Percentiles rank a stretch among this genome's conserved stretches.
Conservation (phyloP, 2,113 vertebrate genomes). For the Rallus limicola region DNA sequence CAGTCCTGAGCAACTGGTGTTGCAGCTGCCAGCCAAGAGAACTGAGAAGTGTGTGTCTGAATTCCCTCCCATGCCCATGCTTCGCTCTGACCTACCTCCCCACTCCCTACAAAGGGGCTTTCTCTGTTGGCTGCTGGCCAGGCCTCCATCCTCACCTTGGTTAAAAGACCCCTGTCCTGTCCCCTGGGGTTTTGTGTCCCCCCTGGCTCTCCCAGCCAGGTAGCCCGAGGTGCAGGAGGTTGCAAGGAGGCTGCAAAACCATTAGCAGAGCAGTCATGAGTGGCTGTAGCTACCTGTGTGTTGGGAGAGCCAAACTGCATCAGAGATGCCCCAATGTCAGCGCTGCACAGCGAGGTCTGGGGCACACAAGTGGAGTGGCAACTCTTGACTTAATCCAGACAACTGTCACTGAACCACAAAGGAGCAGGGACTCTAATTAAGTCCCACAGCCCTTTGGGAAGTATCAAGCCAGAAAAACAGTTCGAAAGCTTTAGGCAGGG, state of each 20-base stretch:
- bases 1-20: neutral
- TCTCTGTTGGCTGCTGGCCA: neutral
- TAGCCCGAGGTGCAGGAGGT: neutral
- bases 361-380: constrained; percentile 29
- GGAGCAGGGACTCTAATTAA: constrained; percentile 46
- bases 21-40: neutral
- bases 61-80: neutral
- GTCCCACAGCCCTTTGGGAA: constrained; percentile 44
- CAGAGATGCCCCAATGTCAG: neutral
- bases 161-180: neutral
- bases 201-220: neutral
- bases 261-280: neutral
- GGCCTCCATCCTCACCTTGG: neutral
- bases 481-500: constrained; percentile 41
- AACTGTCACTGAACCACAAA: constrained; percentile 33
- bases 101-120: neutral
- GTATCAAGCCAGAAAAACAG: constrained; percentile 59
- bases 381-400: constrained; percentile 56
- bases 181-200: neutral
- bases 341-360: neutral
- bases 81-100: neutral
- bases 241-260: neutral
- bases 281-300: neutral
- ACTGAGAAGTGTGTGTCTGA: neutral
- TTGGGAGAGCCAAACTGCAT: neutral